Percentiles rank a stretch among this genome's conserved stretches.
Evolutionary conservation across 2,888 invertebrate species (phyloP).

Genomic region (Dorcus hopei): DNA sequence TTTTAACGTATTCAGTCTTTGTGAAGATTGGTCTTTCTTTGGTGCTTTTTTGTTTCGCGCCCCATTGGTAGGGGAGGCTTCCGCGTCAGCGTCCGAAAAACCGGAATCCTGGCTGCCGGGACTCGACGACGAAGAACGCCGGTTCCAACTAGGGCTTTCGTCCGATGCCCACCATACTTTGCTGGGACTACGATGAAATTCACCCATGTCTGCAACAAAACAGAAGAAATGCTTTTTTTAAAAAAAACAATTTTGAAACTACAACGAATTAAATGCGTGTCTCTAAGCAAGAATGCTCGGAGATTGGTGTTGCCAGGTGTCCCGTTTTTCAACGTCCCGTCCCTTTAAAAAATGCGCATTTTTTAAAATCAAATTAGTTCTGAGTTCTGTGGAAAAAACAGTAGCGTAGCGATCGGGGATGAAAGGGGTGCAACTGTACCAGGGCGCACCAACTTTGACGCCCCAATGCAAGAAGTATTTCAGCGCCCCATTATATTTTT

Average conservation of each 20-base stretch:
- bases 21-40: slow-evolving; percentile 40
- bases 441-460: not conserved
- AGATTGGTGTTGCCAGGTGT: no score
- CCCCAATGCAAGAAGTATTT: no score
- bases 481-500: no score
- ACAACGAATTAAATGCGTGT: no score
- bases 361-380: no score
- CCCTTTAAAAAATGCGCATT: no score
- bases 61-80: slow-evolving; percentile 54
- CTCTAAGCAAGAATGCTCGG: no score
- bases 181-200: slow-evolving; percentile 65
- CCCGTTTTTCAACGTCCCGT: no score
- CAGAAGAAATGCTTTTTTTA: no score
- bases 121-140: slow-evolving; percentile 57
- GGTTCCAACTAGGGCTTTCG: slow-evolving; percentile 25
- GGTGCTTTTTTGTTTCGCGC: slow-evolving; percentile 41
- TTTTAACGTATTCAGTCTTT: slow-evolving; percentile 21
- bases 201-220: slow-evolving; percentile 54
- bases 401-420: slow-evolving; percentile 19
- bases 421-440: no score
- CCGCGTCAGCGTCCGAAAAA: slow-evolving; percentile 77
- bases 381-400: slow-evolving; percentile 24
- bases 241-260: no score
- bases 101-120: slow-evolving; percentile 78
- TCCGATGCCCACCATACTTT: slow-evolving; percentile 65